phyloP scores from a whole-genome alignment of 2,113 vertebrate genomes.

The Microtus pennsylvanicus region DNA sequence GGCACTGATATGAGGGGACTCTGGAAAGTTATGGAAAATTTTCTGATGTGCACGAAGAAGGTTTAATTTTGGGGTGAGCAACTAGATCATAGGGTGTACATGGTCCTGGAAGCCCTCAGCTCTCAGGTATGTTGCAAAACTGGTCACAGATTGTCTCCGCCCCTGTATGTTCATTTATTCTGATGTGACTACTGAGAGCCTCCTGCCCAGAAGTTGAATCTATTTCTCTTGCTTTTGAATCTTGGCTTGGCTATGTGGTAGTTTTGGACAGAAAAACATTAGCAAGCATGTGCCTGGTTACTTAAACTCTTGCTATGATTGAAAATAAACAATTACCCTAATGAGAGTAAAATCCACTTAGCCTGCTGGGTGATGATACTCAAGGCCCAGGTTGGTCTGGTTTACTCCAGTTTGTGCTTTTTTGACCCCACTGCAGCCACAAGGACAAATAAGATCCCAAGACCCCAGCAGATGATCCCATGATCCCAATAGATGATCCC shows the following conservation, averaged over 20 bases:
- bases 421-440: background rate
- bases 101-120: background rate
- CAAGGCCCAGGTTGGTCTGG: background rate
- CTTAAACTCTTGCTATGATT: background rate
- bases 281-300: background rate
- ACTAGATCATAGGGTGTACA: background rate
- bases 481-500: background rate
- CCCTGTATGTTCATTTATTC: no score
- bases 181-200: background rate
- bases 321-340: background rate
- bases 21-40: conserved; percentile 83
- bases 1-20: conserved; percentile 83
- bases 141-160: background rate
- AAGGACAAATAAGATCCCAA: background rate
- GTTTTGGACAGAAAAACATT: background rate
- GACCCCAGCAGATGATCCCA: background rate
- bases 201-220: background rate
- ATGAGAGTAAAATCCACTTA: background rate
- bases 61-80: background rate
- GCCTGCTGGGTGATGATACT: background rate
- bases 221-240: background rate
- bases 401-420: background rate
- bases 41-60: background rate
- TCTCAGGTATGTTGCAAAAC: background rate
- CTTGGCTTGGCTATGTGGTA: background rate